Percentiles rank a stretch among this genome's conserved stretches.
Conservation (phyloP, 2,113 vertebrate species). For the Plecotus auritus region DNA sequence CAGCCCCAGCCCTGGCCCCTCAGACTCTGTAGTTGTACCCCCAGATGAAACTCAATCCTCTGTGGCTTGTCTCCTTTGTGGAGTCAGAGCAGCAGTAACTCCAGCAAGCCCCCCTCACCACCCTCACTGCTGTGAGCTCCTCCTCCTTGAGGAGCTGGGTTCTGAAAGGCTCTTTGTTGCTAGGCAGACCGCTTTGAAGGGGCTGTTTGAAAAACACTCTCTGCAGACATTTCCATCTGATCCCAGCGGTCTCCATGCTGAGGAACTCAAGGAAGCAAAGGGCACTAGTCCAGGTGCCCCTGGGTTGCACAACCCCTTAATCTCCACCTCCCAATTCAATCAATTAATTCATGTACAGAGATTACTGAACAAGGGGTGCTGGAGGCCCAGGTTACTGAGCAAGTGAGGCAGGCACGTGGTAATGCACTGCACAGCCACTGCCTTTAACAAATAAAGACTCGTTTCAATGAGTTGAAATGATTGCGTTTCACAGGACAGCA, state of each 20-base stretch:
- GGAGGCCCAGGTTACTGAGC: background rate
- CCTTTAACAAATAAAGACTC: background rate
- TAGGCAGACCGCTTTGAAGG: slow-evolving; percentile 50
- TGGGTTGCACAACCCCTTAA: background rate
- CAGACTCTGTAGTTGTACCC: background rate
- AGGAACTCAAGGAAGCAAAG: slow-evolving; percentile 25
- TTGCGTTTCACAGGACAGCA: background rate
- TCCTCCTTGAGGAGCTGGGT: background rate
- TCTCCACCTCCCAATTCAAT: background rate
- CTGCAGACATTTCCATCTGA: slow-evolving; percentile 52
- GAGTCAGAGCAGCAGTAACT: background rate
- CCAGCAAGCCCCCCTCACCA: background rate
- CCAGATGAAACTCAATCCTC: background rate
- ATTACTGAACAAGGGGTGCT: background rate
- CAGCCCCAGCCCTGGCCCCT: background rate
- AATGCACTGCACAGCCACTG: background rate
- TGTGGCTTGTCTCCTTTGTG: background rate
- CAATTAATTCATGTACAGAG: background rate
- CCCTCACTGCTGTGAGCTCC: background rate
- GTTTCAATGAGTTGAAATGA: background rate
- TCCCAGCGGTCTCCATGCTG: background rate
- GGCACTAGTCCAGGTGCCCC: background rate
- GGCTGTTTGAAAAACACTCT: slow-evolving; percentile 46
- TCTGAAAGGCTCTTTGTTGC: slow-evolving; percentile 59
- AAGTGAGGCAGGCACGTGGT: background rate